Evolutionary conservation across 2,113 vertebrate genomes (phyloP), one percentile per base, ranked within the genome.

Genomic region (Aegithalos caudatus): DNA sequence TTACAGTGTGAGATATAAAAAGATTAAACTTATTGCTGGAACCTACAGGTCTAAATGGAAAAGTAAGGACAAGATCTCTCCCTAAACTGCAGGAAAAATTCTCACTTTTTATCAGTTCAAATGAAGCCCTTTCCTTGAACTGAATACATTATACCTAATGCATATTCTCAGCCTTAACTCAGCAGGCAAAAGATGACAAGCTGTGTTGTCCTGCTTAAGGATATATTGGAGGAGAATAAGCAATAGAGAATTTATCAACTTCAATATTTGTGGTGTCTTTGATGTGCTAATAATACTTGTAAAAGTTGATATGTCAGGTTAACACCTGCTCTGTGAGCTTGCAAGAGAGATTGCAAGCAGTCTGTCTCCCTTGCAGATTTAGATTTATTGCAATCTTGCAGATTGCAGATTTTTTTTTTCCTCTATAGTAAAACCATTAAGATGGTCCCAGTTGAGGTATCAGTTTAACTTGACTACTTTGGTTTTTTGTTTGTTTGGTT

Each of bases 191-290:
- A 79, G 31, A 44, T 40, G 38, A 48, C 50, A 93, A 90, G 42
- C 37, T 90, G 35, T 94, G 51, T 83, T 94, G 61, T 88, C 81
- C 44, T 79, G 29, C 69, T 89, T 72, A 74, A 92, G 72, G 72
- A 84, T 84, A 45, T 45, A 25, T 10, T 7, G 40, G 40, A 66
- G 53, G 28, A 78, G 51, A 81, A 64, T 21, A 73, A 71, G 64
- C 78, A 69, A 35, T 45, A 44, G 11, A 51, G 53, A 79, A 66
- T 64, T 50, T 89, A 86, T 67, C 60, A 69, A 11, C 22, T 89
- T 74, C 65, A 62, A 15, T 90, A 90, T 93, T 86, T 89, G 77
- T 83, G 40, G 19, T 81, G 56, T 66, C 64, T 95, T 95, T 92
- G 80, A 80, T 91, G 47, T 76, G 42, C 40, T 94, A 76, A 79